phyloP scores from a whole-genome alignment of 2,113 vertebrate genomes.

The Campylorhamphus procurvoides region DNA sequence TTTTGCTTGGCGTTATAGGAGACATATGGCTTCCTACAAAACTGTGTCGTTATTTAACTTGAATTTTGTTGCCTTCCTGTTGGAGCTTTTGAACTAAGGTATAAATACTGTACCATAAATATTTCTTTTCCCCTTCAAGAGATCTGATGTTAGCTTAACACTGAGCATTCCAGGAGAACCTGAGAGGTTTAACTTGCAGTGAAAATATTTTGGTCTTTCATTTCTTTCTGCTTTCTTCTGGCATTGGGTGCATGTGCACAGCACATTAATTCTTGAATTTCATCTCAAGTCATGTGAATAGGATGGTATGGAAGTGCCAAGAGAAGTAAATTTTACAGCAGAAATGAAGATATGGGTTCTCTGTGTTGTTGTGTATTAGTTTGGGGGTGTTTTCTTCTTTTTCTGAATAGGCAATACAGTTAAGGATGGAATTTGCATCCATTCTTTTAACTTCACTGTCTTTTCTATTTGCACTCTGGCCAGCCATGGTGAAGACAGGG shows the following conservation, averaged over 20 bases:
- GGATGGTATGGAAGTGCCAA: neutral
- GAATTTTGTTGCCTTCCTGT: constrained; percentile 12
- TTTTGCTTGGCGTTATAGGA: constrained; percentile 27
- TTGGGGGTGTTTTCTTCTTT: neutral
- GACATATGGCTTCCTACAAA: constrained; percentile 42
- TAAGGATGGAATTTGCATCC: neutral
- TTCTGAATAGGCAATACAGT: neutral
- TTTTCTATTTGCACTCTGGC: neutral
- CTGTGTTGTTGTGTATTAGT: neutral
- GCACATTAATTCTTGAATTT: neutral
- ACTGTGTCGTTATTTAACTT: constrained; percentile 7
- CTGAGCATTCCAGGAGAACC: neutral
- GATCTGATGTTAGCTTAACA: constrained; percentile 4
- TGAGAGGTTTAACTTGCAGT: neutral
- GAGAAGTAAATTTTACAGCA: neutral
- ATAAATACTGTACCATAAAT: constrained; percentile 38
- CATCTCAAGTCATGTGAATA: neutral
- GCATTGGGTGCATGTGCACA: neutral
- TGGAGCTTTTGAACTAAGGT: neutral
- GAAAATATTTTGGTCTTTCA: neutral
- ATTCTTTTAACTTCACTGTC: neutral
- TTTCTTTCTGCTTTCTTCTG: neutral
- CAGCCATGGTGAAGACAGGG: neutral
- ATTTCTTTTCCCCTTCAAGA: neutral
- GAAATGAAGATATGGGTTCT: neutral